Conservation (phyloP, 2,113 vertebrate genomes). For the Lanius collurio region DNA sequence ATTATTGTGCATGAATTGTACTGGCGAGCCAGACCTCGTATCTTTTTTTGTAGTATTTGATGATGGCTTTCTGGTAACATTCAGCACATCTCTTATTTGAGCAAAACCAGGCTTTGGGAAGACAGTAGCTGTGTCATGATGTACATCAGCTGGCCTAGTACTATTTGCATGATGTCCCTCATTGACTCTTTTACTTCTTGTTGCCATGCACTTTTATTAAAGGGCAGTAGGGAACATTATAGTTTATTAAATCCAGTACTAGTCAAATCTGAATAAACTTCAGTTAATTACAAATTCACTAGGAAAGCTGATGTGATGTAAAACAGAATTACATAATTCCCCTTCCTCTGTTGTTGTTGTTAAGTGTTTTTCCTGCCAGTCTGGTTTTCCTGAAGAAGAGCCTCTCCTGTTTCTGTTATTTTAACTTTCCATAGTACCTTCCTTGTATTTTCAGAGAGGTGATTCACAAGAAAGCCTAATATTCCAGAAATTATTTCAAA, state of each 20-base stretch:
- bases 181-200: background rate
- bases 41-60: background rate
- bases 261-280: conserved; percentile 48
- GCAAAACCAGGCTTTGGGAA: background rate
- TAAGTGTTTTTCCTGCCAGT: background rate
- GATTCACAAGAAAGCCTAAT: background rate
- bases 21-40: rapidly evolving
- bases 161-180: background rate
- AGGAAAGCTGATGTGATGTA: conserved; percentile 1
- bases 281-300: conserved; percentile 36
- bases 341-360: background rate
- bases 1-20: background rate
- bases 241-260: conserved; percentile 14
- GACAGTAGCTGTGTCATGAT: background rate
- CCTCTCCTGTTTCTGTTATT: background rate
- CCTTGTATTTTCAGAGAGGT: background rate
- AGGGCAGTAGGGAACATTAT: background rate
- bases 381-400: background rate
- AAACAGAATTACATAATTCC: background rate
- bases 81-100: background rate
- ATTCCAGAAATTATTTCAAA: background rate
- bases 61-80: background rate
- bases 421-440: background rate
- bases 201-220: conserved; percentile 19
- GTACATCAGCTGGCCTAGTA: background rate